A percentile compares a stretch with the other conserved stretches of the same genome.
Conservation (phyloP, 2,113 vertebrate genomes). For the Halichoeres trimaculatus region DNA sequence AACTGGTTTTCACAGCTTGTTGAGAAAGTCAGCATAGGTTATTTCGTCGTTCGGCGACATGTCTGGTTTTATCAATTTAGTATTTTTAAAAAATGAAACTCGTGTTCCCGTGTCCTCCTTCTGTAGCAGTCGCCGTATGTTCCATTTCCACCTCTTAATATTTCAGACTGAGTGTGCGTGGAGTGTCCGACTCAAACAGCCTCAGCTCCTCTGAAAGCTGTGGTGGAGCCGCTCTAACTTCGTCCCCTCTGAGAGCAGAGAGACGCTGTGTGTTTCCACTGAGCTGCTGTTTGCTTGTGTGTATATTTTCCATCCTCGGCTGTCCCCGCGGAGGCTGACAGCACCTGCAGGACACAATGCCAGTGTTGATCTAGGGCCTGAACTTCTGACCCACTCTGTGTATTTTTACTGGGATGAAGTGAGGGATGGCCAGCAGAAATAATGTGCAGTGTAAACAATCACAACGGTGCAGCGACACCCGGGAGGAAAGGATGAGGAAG, state of each 20-base stretch:
- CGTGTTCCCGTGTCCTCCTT: background rate
- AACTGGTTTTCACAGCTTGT: background rate
- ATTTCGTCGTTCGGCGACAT: no score
- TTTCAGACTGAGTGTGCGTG: background rate
- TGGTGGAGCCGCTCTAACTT: conserved; percentile 27
- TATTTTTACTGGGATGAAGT: conserved; percentile 73
- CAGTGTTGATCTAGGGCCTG: conserved; percentile 66
- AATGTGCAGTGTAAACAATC: conserved; percentile 72
- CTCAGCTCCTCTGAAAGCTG: background rate
- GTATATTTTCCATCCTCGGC: conserved; percentile 45
- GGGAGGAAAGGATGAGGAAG: conserved; percentile 66
- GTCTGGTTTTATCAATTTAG: background rate
- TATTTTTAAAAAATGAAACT: background rate
- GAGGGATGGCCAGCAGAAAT: conserved; percentile 60
- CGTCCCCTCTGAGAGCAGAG: conserved; percentile 10
- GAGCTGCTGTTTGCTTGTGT: conserved; percentile 47
- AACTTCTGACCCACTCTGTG: conserved; percentile 79
- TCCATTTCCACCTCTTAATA: conserved; percentile 6
- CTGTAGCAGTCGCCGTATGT: no score
- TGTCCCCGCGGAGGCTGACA: conserved; percentile 61
- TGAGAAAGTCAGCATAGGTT: background rate
- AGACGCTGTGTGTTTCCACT: conserved; percentile 28
- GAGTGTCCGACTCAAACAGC: background rate
- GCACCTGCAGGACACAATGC: conserved; percentile 75
- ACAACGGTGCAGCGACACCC: conserved; percentile 49